A percentile compares a stretch with the other conserved stretches of the same genome.
Evolutionary conservation across 2,888 invertebrate species (phyloP).

Genomic region (Calameuta filiformis): DNA sequence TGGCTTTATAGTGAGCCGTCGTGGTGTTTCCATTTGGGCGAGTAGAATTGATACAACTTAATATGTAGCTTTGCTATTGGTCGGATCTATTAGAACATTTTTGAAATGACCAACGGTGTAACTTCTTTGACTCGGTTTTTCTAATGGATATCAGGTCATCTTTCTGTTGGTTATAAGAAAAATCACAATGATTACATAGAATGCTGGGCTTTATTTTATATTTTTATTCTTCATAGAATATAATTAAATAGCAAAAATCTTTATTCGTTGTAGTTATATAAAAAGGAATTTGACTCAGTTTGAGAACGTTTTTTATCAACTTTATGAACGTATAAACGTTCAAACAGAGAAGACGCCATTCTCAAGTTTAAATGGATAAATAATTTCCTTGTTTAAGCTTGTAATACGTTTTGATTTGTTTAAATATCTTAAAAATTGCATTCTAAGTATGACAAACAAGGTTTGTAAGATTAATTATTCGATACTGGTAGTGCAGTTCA

Average conservation of each 20-base stretch:
- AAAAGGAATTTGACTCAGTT: neutral
- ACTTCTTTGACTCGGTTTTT: neutral
- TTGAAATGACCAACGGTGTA: neutral
- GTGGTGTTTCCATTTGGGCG: neutral
- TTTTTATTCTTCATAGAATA: neutral
- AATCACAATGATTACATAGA: neutral
- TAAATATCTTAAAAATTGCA: neutral
- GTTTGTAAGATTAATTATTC: neutral
- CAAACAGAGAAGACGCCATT: neutral
- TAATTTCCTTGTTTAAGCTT: neutral
- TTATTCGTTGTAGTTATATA: neutral
- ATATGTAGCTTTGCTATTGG: neutral
- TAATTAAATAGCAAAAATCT: neutral
- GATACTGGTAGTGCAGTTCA: neutral
- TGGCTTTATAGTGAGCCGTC: neutral
- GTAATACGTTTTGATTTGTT: neutral
- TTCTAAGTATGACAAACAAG: neutral
- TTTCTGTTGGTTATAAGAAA: neutral
- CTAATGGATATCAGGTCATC: too few species aligned
- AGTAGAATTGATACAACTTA: neutral
- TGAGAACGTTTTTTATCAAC: neutral
- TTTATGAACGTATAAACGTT: neutral
- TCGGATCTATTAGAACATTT: neutral
- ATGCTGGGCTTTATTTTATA: neutral
- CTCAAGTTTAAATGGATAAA: neutral